phyloP scores from a whole-genome alignment of 2,888 invertebrate species.

The Herminia tarsipennalis region DNA sequence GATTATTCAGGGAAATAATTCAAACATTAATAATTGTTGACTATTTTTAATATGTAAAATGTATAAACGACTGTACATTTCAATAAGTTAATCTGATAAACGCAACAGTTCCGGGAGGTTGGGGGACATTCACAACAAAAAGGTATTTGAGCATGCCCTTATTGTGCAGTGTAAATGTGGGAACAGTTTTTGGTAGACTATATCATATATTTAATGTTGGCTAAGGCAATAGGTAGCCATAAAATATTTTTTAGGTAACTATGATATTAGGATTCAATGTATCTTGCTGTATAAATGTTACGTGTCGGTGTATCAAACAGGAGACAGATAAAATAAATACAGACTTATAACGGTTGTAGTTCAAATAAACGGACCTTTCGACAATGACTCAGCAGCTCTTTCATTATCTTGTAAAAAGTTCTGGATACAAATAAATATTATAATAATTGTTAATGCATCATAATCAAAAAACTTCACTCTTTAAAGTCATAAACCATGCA shows the following conservation, averaged over 20 bases:
- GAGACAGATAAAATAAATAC: conserved; percentile 41
- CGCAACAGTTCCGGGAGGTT: conserved; percentile 61
- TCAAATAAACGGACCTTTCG: too few species aligned
- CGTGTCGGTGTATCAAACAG: conserved; percentile 15
- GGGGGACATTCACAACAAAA: conserved; percentile 63
- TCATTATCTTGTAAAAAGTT: too few species aligned
- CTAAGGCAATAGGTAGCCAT: conserved; percentile 39
- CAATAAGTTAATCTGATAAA: conserved; percentile 70
- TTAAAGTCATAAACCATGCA: conserved; percentile 71
- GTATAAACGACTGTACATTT: conserved; percentile 79
- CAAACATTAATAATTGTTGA: conserved; percentile 66
- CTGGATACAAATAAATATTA: conserved; percentile 29
- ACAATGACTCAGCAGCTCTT: too few species aligned
- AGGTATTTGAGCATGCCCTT: conserved; percentile 77
- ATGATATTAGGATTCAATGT: neutral
- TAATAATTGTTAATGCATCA: conserved; percentile 49
- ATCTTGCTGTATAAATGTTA: conserved; percentile 13
- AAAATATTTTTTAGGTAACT: neutral
- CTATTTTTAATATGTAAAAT: conserved; percentile 80
- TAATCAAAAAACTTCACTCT: conserved; percentile 71
- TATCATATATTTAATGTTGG: conserved; percentile 22
- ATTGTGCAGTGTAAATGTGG: conserved; percentile 68
- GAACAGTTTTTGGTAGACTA: conserved; percentile 13
- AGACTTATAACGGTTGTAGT: conserved; percentile 29
- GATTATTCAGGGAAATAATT: conserved; percentile 60